Conservation (phyloP, 2,797 vertebrate species). For the Valencia hispanica region DNA sequence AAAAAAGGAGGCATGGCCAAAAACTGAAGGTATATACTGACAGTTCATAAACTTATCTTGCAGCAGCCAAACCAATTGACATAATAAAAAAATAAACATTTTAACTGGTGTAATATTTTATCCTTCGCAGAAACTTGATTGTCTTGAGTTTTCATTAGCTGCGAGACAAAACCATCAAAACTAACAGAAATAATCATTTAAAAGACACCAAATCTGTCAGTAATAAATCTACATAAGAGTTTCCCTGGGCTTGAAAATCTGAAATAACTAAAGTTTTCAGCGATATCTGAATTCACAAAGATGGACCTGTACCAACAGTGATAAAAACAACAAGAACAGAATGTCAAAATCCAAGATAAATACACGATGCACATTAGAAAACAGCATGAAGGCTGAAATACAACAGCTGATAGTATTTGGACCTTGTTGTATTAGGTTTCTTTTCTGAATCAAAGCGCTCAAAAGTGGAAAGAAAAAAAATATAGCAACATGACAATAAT, state of each 20-base stretch:
- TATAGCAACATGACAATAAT: conserved; percentile 12
- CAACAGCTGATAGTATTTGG: conserved; percentile 1
- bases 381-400: not conserved
- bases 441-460: conserved; percentile 22
- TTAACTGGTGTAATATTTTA: not conserved
- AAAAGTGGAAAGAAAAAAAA: conserved; percentile 14
- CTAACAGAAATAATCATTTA: not conserved
- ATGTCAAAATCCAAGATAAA: not conserved
- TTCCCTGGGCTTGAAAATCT: not conserved
- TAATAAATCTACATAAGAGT: not conserved
- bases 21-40: too few relatives aligned
- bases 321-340: not conserved
- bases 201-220: not conserved
- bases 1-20: not conserved
- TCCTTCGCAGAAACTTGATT: not conserved
- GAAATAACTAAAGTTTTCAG: not conserved
- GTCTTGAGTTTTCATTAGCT: not conserved
- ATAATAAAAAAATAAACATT: not conserved
- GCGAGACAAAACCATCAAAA: not conserved
- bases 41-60: not conserved
- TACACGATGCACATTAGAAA: not conserved
- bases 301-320: not conserved
- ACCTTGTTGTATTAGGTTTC: not conserved
- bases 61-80: not conserved
- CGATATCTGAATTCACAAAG: not conserved